phyloP scores from a whole-genome alignment of 2,888 invertebrate genomes.

The Mesorhabditis belari region DNA sequence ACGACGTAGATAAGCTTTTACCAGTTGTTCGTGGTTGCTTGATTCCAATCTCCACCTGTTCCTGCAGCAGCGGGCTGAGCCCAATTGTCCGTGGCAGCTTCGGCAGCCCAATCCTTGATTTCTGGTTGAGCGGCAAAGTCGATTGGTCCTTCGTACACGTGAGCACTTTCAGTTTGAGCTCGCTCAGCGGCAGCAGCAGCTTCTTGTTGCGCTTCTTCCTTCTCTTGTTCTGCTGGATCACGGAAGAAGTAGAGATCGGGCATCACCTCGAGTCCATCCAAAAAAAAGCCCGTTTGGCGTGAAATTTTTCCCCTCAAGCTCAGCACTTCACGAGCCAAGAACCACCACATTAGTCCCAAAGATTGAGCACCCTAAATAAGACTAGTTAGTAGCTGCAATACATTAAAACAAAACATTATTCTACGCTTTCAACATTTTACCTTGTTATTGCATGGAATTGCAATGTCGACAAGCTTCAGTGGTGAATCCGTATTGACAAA shows the following conservation, averaged over 20 bases:
- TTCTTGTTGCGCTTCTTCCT: conserved; percentile 31
- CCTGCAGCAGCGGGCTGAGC: conserved; percentile 10
- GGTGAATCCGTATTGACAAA: conserved; percentile 96
- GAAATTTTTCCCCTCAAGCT: conserved; percentile 80
- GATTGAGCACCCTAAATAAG: conserved; percentile 73
- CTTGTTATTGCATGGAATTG: conserved; percentile 98
- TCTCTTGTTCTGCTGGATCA: conserved; percentile 64
- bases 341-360: conserved; percentile 98
- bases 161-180: too few relatives aligned
- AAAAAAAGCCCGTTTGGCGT: conserved; percentile 74
- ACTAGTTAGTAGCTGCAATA: neutral
- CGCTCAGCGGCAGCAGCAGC: conserved; percentile 1
- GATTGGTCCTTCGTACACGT: neutral
- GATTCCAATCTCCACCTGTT: conserved; percentile 18
- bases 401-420: neutral
- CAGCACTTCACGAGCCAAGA: conserved; percentile 84
- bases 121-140: neutral
- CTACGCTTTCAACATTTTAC: conserved; percentile 55
- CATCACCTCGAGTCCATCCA: conserved; percentile 64
- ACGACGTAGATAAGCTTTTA: too few relatives aligned
- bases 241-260: conserved; percentile 99
- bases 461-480: conserved; percentile 88
- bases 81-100: conserved; percentile 19
- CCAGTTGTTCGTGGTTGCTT: conserved; percentile 13
- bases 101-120: conserved; percentile 18